Evolutionary conservation across 2,888 invertebrate genomes (phyloP).

Genomic region (Synanthedon vespiformis): DNA sequence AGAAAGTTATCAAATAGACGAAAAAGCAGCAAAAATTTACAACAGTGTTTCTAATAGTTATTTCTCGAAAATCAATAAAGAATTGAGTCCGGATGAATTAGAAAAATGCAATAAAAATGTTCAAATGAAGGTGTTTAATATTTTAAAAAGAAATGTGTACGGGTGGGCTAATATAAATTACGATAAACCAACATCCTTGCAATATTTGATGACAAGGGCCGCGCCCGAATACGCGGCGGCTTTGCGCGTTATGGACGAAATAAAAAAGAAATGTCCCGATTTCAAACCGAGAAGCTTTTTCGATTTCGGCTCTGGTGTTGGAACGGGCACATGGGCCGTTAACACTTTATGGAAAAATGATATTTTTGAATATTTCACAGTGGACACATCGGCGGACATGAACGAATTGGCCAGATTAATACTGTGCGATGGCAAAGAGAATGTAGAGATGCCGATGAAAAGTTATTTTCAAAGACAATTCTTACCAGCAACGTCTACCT

Average conservation of each 20-base stretch:
- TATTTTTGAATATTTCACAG: conserved; percentile 85
- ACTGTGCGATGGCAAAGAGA: conserved; percentile 74
- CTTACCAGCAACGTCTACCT: conserved; percentile 74
- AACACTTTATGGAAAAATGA: conserved; percentile 77
- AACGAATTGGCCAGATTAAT: conserved; percentile 83
- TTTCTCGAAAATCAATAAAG: conserved; percentile 24
- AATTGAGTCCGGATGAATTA: conserved; percentile 38
- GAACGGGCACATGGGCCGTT: conserved; percentile 88
- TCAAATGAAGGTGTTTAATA: conserved; percentile 63
- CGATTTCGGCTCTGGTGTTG: conserved; percentile 93
- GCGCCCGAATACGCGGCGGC: conserved; percentile 82
- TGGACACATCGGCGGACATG: conserved; percentile 86
- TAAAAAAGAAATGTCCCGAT: conserved; percentile 70
- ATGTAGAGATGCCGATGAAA: conserved; percentile 68
- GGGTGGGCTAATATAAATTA: conserved; percentile 82
- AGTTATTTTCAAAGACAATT: conserved; percentile 84
- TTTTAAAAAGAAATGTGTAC: conserved; percentile 73
- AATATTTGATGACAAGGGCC: conserved; percentile 79
- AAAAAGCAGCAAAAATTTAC: conserved; percentile 50
- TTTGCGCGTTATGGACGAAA: conserved; percentile 79
- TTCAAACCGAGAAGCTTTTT: conserved; percentile 84
- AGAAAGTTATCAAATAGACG: conserved; percentile 65
- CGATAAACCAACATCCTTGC: conserved; percentile 72
- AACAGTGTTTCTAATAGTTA: conserved; percentile 39
- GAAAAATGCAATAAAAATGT: conserved; percentile 52